phyloP scores from a whole-genome alignment of 2,113 vertebrate species.

The Collichthys lucidus region DNA sequence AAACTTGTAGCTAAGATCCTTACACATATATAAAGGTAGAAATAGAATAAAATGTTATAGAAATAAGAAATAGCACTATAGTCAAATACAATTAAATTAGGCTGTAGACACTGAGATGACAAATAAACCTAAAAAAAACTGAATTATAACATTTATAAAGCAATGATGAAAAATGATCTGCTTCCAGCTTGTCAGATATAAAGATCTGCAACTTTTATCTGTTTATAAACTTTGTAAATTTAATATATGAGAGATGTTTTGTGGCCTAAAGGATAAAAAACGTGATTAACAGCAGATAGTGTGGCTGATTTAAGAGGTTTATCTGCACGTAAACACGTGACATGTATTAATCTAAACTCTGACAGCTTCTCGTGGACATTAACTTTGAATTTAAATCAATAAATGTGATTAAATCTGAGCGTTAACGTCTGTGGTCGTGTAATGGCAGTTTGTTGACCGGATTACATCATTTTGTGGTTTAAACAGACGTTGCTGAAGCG shows the following conservation, averaged over 20 bases:
- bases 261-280: background rate
- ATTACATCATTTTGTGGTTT: background rate
- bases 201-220: background rate
- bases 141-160: background rate
- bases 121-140: too few species aligned
- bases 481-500: background rate
- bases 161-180: background rate
- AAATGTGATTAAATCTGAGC: background rate
- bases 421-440: background rate
- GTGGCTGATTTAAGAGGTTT: background rate
- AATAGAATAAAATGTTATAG: too few species aligned
- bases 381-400: background rate
- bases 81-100: too few species aligned
- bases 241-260: background rate
- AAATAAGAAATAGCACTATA: too few species aligned
- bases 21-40: too few species aligned
- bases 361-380: background rate
- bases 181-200: background rate
- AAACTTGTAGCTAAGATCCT: too few species aligned
- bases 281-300: background rate
- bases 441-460: background rate
- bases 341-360: background rate
- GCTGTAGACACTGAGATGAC: too few species aligned
- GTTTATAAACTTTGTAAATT: background rate
- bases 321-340: background rate